Base-by-base conservation (phyloP, 2,888 invertebrate species). In the Disparrhopalites patrizii region DNA sequence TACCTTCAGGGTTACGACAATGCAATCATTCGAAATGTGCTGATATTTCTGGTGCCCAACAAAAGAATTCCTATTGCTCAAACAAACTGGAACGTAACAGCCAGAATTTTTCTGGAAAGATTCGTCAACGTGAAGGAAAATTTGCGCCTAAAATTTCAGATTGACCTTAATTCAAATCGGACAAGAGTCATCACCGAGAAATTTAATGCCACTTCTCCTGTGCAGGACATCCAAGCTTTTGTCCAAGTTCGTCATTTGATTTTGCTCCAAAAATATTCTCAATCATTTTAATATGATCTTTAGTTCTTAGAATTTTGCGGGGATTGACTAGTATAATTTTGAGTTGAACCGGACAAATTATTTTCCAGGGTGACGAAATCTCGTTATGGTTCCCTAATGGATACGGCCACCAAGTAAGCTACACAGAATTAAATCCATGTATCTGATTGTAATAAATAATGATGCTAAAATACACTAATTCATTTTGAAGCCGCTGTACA, bases 361-460 rank as follows among this genome's bases (percentile, higher is more conserved):
- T 57, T 30, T 51, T 47, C 8, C 52, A 73, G 73, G 73, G 73
- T 1, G 55, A 36, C 31, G 75, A 78, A 54, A 83, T 89, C 0
- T 78, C 83, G 47, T 75, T 83, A 23, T 98, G 98, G 98, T 98
- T 96, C 96, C 98, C 98, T 0, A 95, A 93, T 79, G 96, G 94
- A 25, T 90, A 86, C 76, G 95, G 95, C 1, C 79, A 83, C 1
- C 94, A 70, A 54, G 83, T 83, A 0, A n/a, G n/a, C 80, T 97
- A 3, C 97, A 97, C 77, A 80, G 82, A 1, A 13, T 36, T 13
- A 5, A 27, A 30, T n/a, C 38, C 5, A 43, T 43, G 43, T 18
- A 5, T 20, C 15, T 43, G 8, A 43, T 43, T 43, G 15, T n/a
- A n/a, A n/a, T n/a, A n/a, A n/a, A n/a, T n/a, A n/a, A n/a, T n/a